Conservation (phyloP, 2,888 invertebrate species). For the Hoplodrina blanda region DNA sequence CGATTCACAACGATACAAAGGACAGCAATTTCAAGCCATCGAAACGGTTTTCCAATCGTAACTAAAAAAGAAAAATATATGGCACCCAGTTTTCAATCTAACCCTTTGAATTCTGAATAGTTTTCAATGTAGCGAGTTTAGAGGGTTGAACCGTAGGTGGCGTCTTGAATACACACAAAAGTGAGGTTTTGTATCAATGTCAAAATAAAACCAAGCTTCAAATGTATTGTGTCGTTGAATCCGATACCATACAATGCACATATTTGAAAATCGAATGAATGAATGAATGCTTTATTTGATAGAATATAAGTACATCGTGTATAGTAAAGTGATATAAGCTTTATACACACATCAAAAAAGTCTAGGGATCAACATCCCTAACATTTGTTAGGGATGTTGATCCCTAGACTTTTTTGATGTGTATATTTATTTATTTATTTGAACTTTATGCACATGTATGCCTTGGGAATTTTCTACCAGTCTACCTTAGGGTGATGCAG, state of each 20-base stretch:
- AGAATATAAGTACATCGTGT: too few relatives aligned
- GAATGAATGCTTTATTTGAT: too few relatives aligned
- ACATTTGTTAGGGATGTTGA: too few relatives aligned
- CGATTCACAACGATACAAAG: constrained; percentile 65
- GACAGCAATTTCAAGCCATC: constrained; percentile 63
- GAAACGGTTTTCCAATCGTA: constrained; percentile 66
- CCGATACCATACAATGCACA: constrained; percentile 4
- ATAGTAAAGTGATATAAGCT: too few relatives aligned
- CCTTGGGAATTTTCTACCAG: too few relatives aligned
- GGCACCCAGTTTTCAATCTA: constrained; percentile 62
- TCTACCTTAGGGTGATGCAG: too few relatives aligned
- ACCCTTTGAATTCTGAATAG: constrained; percentile 62
- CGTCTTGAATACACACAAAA: constrained; percentile 39
- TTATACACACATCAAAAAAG: too few relatives aligned
- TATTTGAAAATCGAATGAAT: not conserved
- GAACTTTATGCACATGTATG: too few relatives aligned
- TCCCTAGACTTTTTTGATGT: too few relatives aligned
- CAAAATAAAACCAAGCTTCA: constrained; percentile 1
- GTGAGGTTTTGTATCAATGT: constrained; percentile 27
- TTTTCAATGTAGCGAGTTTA: constrained; percentile 51
- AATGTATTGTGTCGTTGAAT: constrained; percentile 7
- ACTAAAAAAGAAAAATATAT: constrained; percentile 64
- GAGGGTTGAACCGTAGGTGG: constrained; percentile 21
- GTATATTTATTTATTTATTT: too few relatives aligned
- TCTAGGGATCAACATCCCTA: too few relatives aligned